Conservation (phyloP, 2,797 vertebrate species). For the Darevskia nairensis region DNA sequence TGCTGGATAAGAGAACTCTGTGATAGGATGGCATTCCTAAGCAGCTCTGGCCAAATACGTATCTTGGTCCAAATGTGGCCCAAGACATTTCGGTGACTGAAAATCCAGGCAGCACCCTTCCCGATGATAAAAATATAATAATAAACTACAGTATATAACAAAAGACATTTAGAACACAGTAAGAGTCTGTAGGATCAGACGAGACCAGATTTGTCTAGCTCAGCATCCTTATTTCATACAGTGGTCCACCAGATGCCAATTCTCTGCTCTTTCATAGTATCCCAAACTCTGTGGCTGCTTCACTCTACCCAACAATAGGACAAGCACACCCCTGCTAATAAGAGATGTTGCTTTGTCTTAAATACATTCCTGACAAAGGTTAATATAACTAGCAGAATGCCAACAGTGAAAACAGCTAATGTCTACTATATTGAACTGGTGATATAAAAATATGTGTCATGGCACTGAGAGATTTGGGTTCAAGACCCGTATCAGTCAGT, state of each 20-base stretch:
- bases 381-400: background rate
- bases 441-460: background rate
- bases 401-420: background rate
- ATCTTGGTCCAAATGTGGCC: background rate
- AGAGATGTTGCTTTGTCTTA: background rate
- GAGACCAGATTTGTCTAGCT: background rate
- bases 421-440: background rate
- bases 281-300: background rate
- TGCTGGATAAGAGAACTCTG: background rate
- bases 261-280: background rate
- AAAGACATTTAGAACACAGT: background rate
- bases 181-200: background rate
- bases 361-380: background rate
- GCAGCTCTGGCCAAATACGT: background rate
- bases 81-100: background rate
- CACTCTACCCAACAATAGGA: background rate
- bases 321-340: background rate
- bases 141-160: background rate
- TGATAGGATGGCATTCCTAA: background rate
- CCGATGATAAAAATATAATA: background rate
- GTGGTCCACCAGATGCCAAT: background rate
- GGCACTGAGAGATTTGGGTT: too few species aligned
- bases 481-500: background rate
- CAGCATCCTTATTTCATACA: background rate
- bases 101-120: background rate